Conservation (phyloP, 2,113 vertebrate genomes). For the Myrmophylax atrothorax region DNA sequence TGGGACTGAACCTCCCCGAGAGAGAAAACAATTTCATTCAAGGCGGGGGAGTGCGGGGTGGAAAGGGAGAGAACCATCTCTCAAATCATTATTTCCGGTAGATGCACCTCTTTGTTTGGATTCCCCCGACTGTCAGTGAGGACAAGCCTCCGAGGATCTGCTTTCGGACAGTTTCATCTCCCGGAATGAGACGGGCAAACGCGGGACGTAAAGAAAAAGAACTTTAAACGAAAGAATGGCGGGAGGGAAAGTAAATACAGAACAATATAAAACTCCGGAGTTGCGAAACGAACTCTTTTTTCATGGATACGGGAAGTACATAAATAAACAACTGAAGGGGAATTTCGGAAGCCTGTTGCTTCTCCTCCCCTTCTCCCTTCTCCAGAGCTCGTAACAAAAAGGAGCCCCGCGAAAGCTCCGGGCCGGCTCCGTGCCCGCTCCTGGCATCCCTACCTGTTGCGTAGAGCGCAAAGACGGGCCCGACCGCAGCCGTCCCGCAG, state of each 20-base stretch:
- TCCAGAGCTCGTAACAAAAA: neutral
- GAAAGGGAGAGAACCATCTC: constrained; percentile 57
- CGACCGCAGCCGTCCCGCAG: constrained; percentile 19
- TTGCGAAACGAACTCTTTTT: constrained; percentile 40
- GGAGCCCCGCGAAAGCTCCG: neutral
- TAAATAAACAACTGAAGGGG: constrained; percentile 2
- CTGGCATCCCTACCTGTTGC: constrained; percentile 74
- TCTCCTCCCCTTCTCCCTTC: neutral
- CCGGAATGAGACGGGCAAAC: neutral
- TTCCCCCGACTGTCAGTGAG: constrained; percentile 70
- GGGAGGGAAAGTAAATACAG: neutral
- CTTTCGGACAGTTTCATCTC: constrained; percentile 46
- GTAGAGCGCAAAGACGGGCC: neutral
- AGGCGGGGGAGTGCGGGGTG: neutral
- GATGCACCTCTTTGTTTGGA: constrained; percentile 82
- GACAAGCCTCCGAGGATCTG: constrained; percentile 47
- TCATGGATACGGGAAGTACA: neutral
- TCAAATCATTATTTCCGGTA: constrained; percentile 76
- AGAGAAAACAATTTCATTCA: constrained; percentile 11
- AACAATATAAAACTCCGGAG: neutral
- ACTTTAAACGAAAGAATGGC: neutral
- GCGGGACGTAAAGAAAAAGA: neutral
- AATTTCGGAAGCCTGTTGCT: neutral
- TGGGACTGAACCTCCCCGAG: constrained; percentile 47
- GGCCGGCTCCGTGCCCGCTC: neutral